Percentiles rank a stretch among this genome's conserved stretches.
phyloP scores from a whole-genome alignment of 2,113 vertebrate species.

The Danio rerio region DNA sequence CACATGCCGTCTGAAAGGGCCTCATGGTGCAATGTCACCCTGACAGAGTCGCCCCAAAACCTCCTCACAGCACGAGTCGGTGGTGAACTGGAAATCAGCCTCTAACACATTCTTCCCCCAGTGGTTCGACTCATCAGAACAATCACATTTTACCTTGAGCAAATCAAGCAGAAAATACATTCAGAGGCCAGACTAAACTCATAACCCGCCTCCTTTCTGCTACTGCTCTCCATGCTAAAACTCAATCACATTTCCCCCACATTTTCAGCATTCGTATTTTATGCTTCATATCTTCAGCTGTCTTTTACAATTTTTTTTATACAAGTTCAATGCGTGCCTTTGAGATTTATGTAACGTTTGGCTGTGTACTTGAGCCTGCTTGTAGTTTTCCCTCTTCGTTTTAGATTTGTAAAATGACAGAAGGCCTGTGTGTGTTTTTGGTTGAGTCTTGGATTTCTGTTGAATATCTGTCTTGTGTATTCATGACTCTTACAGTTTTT shows the following conservation, averaged over 20 bases:
- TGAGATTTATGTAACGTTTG: neutral
- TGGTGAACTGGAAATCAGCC: conserved; percentile 45
- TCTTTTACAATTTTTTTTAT: conserved; percentile 12
- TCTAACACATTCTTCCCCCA: conserved; percentile 29
- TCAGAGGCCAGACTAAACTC: conserved; percentile 41
- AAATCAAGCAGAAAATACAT: conserved; percentile 52
- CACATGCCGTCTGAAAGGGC: neutral
- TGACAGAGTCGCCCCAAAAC: conserved; percentile 25
- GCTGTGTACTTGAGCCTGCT: neutral
- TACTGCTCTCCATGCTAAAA: conserved; percentile 1
- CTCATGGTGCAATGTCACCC: conserved; percentile 34
- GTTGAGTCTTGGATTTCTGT: neutral
- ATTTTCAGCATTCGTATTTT: conserved; percentile 21
- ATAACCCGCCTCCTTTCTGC: conserved; percentile 6
- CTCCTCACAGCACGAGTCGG: conserved; percentile 37
- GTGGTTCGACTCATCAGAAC: conserved; percentile 46
- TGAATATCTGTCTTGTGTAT: neutral
- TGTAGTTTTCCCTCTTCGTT: neutral
- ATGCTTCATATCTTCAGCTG: conserved; percentile 11
- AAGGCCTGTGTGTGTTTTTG: neutral
- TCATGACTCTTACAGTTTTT: too few species aligned
- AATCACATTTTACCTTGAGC: conserved; percentile 37
- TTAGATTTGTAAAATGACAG: neutral
- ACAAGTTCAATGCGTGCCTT: neutral
- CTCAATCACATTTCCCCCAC: neutral